Evolutionary conservation across 2,113 vertebrate species (phyloP), one percentile per base, ranked within the genome.

Genomic region (Seriola aureovittata): DNA sequence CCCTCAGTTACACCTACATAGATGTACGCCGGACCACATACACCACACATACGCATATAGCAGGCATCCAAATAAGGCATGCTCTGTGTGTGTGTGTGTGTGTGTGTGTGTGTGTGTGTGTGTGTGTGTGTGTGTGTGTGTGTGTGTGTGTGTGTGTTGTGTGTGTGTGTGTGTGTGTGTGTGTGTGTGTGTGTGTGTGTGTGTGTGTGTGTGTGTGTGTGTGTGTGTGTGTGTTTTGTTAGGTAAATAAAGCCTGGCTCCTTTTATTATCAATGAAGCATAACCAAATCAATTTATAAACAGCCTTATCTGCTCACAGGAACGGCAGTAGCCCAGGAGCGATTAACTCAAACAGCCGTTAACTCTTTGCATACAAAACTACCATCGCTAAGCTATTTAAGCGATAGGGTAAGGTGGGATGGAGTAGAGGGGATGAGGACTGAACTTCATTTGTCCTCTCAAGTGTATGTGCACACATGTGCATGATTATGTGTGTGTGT

Each of bases 271-370:
- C 92, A 93, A 87, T 89, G 92, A 92, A 94, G 93, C 93, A 90
- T 93, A 92, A 93, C 90, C 85, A 90, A 94, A 95, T 95, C 92
- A 93, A 94, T 95, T 94, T 94, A 91, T 93, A 94, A 95, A 95
- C 92, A 90, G 84, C 86, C 90, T 94, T 95, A 94, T 95, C 93
- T 92, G 85, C 87, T 89, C 85, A 62, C 79, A 89, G 90, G 88
- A 91, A 85, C 17, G 84, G 65, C 32, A 46, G 42, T 88, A 88
- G 91, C 88, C 83, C 80, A 84, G 78, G 74, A 89, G 91, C 85
- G 87, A 93, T 95, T 95, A 95, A 92, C 90, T 88, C 88, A 88
- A 75, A 71, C 86, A 68, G 85, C 75, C 48, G 32, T 93, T 91
- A 93, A 93, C 92, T 91, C 90, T 92, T 92, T 78, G 89, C 86